Evolutionary conservation across 1,140 invertebrate species (phyloP).

Genomic region (Pissodes strobi): DNA sequence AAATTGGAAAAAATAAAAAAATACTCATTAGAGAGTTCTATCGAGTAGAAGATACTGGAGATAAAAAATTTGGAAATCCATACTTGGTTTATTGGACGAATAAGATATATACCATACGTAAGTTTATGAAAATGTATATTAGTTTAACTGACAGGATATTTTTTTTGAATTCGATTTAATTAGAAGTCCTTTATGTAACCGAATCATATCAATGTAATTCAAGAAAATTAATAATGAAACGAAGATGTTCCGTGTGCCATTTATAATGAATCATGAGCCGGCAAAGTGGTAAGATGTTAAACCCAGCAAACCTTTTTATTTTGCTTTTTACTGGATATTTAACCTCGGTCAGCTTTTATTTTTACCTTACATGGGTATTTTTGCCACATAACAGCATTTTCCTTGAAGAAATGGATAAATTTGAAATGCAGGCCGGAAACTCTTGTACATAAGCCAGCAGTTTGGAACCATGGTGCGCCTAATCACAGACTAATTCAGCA

Average conservation of each 20-base stretch:
- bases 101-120: constrained; percentile 56
- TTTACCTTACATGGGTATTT: no score
- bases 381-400: no score
- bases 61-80: constrained; percentile 65
- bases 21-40: constrained; percentile 76
- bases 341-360: no score
- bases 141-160: constrained; percentile 13
- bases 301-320: no score
- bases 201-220: no score
- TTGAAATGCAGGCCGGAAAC: no score
- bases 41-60: constrained; percentile 73
- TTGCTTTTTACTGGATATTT: no score
- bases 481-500: no score
- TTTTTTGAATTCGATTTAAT: neutral
- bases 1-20: constrained; percentile 44
- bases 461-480: no score
- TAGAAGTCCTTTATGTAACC: neutral
- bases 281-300: neutral
- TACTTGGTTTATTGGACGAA: constrained; percentile 81
- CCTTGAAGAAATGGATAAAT: no score
- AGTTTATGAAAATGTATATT: neutral
- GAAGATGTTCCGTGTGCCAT: no score
- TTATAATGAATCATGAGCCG: neutral
- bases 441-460: no score
- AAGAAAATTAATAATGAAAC: neutral